These are phyloP conservation scores for Leptodactylus fallax DNA, from an alignment of 2,797 vertebrate genomes.

Conservation along the genomic window DNA sequence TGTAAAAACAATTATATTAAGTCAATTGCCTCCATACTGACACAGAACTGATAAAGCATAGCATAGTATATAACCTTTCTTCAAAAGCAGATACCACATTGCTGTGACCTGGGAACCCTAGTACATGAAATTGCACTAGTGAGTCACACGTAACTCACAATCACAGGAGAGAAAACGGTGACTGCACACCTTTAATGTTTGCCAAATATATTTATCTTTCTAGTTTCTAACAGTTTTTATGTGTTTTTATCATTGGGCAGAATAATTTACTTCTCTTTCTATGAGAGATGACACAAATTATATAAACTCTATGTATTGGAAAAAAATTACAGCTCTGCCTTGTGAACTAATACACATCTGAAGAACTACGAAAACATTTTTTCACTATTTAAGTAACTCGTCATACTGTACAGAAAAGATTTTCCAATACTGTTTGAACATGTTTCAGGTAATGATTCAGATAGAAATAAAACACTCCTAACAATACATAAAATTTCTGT, in stretches of 20 bases:
- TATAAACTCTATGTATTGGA: not conserved
- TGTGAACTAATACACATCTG: not conserved
- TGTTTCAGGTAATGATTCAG: slow-evolving; percentile 1
- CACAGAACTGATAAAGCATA: not conserved
- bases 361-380: not conserved
- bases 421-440: not conserved
- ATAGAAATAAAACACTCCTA: not conserved
- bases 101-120: not conserved
- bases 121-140: slow-evolving; percentile 17
- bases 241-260: not conserved
- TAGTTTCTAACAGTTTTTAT: not conserved
- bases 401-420: not conserved
- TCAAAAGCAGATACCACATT: not conserved
- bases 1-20: not conserved
- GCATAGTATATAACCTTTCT: not conserved
- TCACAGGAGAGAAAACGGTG: not conserved
- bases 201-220: not conserved
- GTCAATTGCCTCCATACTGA: not conserved
- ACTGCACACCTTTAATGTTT: not conserved
- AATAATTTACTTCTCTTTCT: not conserved
- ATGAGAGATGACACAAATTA: not conserved
- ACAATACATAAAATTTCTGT: slow-evolving; percentile 31
- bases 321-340: not conserved
- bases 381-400: not conserved
- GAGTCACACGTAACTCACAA: not conserved